phyloP scores from a whole-genome alignment of 2,113 vertebrate genomes.

The Hemicordylus capensis region DNA sequence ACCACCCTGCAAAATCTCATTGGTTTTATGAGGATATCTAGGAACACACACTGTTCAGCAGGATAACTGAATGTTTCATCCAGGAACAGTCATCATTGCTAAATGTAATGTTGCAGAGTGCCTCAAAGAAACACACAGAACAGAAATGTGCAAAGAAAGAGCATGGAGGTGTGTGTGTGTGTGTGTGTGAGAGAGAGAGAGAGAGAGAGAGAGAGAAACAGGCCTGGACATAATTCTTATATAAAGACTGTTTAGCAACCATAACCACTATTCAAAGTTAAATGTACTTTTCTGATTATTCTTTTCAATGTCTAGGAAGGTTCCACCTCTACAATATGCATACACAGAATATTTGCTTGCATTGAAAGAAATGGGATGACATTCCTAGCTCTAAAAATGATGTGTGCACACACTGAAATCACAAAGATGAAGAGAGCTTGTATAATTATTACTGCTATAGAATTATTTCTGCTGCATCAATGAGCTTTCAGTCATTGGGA shows the following conservation, averaged over 20 bases:
- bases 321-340: too few relatives aligned
- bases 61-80: background rate
- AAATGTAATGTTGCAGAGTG: background rate
- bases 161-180: too few relatives aligned
- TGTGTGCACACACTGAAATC: background rate
- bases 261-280: too few relatives aligned
- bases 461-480: background rate
- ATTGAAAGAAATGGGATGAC: too few relatives aligned
- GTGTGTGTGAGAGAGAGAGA: too few relatives aligned
- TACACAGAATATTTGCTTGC: too few relatives aligned
- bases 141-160: background rate
- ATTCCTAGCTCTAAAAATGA: background rate
- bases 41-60: background rate
- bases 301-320: too few relatives aligned
- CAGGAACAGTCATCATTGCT: background rate
- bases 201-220: too few relatives aligned
- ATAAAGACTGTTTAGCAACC: too few relatives aligned
- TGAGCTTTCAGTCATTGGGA: background rate
- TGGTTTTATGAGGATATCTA: background rate
- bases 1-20: background rate
- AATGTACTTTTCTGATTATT: too few relatives aligned
- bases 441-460: background rate
- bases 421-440: background rate
- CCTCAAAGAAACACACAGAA: background rate
- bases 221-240: too few relatives aligned